phyloP scores from a whole-genome alignment of 2,888 invertebrate genomes.

The Strigamia crassipes region DNA sequence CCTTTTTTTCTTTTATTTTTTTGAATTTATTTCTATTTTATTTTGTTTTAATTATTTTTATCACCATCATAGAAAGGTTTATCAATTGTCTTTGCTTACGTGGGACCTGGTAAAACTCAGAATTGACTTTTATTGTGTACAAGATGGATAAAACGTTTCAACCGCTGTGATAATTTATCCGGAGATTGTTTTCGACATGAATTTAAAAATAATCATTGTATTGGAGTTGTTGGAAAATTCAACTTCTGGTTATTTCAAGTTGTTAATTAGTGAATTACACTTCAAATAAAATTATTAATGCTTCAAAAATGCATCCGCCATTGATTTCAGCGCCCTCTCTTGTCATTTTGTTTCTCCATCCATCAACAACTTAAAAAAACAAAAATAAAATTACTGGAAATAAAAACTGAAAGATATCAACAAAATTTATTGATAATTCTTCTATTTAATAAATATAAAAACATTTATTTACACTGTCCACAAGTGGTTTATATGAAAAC shows the following conservation, averaged over 20 bases:
- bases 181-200: background rate
- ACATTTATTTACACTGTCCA: slow-evolving; percentile 2
- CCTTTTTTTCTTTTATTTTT: background rate
- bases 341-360: background rate
- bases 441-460: background rate
- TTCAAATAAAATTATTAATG: background rate
- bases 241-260: background rate
- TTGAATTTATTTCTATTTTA: too few relatives aligned
- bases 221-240: background rate
- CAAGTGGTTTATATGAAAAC: background rate
- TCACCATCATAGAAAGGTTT: background rate
- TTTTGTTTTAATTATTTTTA: background rate
- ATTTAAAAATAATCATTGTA: background rate
- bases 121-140: background rate
- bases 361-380: background rate
- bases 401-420: too few relatives aligned
- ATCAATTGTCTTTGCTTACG: background rate
- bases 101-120: too few relatives aligned
- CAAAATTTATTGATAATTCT: too few relatives aligned
- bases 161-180: background rate
- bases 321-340: background rate
- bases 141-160: background rate
- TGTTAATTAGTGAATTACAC: background rate
- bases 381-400: too few relatives aligned
- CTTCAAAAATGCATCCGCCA: background rate